Conservation (phyloP, 2,797 vertebrate species). For the Crenuchus spilurus region DNA sequence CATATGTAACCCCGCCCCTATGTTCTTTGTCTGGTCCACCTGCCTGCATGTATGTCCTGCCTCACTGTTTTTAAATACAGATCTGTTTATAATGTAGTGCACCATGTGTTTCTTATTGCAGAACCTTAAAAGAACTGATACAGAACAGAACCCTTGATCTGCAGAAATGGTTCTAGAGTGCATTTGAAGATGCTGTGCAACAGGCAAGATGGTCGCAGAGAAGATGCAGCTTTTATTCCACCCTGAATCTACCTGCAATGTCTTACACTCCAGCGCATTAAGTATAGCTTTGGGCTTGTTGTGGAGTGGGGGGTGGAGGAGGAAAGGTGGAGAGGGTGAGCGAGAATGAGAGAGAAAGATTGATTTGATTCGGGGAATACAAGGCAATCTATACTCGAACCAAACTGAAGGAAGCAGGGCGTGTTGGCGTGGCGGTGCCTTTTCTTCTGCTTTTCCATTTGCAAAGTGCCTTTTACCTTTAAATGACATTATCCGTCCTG, state of each 20-base stretch:
- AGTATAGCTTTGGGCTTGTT: constrained; percentile 74
- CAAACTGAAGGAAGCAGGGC: constrained; percentile 10
- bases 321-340: not conserved
- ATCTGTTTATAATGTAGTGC: too few relatives aligned
- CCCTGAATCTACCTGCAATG: constrained; percentile 72
- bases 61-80: too few relatives aligned
- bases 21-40: too few relatives aligned
- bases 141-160: too few relatives aligned
- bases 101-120: too few relatives aligned
- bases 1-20: too few relatives aligned
- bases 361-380: constrained; percentile 41
- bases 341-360: constrained; percentile 20
- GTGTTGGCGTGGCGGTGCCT: constrained; percentile 35
- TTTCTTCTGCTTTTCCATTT: constrained; percentile 40
- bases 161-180: not conserved
- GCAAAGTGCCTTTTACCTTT: constrained; percentile 53
- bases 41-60: too few relatives aligned
- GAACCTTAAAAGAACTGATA: too few relatives aligned
- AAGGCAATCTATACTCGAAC: constrained; percentile 22
- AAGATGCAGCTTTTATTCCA: constrained; percentile 55
- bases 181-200: not conserved
- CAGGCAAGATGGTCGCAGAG: constrained; percentile 10
- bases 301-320: constrained; percentile 8
- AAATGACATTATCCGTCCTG: constrained; percentile 43
- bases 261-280: constrained; percentile 74